These are phyloP conservation scores for Philopotamus ludificatus DNA, from an alignment of 1,140 invertebrate genomes.

Conservation along the genomic window DNA sequence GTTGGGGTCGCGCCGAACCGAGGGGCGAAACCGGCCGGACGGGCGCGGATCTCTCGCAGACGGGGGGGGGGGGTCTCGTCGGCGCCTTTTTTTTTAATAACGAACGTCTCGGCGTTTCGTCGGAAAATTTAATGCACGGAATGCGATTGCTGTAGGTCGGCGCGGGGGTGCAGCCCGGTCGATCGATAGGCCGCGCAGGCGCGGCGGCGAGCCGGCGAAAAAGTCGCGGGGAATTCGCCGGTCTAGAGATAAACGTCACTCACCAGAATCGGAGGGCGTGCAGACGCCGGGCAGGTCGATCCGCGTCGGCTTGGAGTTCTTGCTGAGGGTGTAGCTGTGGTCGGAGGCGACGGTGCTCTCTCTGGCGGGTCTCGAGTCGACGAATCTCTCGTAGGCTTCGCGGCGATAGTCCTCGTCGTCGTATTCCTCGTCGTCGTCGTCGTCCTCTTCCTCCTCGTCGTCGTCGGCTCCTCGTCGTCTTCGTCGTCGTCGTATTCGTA, in stretches of 20 bases:
- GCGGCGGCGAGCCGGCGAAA: slow-evolving; percentile 2
- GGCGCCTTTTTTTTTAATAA: neutral
- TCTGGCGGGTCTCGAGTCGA: slow-evolving; percentile 44
- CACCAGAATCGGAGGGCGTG: slow-evolving; percentile 83
- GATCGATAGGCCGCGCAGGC: neutral
- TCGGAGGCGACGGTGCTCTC: slow-evolving; percentile 56
- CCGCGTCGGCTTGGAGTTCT: slow-evolving; percentile 53
- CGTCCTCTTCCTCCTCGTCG: slow-evolving; percentile 12
- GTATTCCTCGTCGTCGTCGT: slow-evolving; percentile 21
- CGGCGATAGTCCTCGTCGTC: slow-evolving; percentile 20
- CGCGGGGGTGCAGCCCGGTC: neutral
- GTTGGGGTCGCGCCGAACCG: too few relatives aligned
- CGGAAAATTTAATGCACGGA: too few relatives aligned
- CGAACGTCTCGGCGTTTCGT: neutral
- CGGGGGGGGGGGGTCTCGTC: neutral
- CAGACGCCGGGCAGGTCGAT: slow-evolving; percentile 68
- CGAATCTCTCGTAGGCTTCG: slow-evolving; percentile 23
- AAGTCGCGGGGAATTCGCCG: neutral
- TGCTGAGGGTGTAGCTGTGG: slow-evolving; percentile 69
- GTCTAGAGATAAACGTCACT: neutral
- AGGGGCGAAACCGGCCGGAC: neutral
- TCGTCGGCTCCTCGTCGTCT: slow-evolving; percentile 23
- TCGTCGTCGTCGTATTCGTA: slow-evolving; percentile 18
- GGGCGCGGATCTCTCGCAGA: neutral
- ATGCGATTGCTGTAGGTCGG: neutral